These are phyloP conservation scores for Aplidium turbinatum DNA, from an alignment of 23 tunicate species.

Conservation along the genomic window DNA sequence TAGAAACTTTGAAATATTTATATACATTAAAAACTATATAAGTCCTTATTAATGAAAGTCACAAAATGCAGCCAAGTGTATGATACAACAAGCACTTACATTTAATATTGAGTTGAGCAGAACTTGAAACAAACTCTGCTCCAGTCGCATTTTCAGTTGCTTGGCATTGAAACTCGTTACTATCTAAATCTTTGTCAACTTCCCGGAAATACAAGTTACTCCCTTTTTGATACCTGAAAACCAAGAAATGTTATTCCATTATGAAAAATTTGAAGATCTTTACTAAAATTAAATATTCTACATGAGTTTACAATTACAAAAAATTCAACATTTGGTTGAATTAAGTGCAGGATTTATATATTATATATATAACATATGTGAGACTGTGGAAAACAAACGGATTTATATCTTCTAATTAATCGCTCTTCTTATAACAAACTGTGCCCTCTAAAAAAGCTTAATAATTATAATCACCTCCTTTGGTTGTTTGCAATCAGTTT, in stretches of 20 bases:
- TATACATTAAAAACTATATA: no score
- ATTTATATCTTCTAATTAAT: no score
- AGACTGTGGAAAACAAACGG: no score
- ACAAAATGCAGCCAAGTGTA: no score
- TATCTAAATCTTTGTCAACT: slow-evolving; percentile 6
- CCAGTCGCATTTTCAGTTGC: background rate
- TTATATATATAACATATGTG: no score
- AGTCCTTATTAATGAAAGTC: background rate
- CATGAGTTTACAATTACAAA: no score
- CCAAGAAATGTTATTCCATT: background rate
- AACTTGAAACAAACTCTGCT: background rate
- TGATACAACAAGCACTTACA: slow-evolving; percentile 7
- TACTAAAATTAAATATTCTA: background rate
- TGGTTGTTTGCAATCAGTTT: slow-evolving; percentile 6
- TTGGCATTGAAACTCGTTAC: slow-evolving; percentile 16
- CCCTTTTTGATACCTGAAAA: slow-evolving; percentile 18
- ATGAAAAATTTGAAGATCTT: background rate
- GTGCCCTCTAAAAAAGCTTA: no score
- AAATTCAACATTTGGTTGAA: no score
- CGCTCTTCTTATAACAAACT: no score
- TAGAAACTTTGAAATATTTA: no score
- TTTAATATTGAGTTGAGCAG: slow-evolving; percentile 16
- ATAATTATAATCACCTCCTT: slow-evolving; percentile 6
- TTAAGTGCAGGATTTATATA: no score
- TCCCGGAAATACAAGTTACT: slow-evolving; percentile 10